Percentiles rank a stretch among this genome's conserved stretches.
Evolutionary conservation across 2,888 invertebrate genomes (phyloP).

Genomic region (Drosophila meridionalis): DNA sequence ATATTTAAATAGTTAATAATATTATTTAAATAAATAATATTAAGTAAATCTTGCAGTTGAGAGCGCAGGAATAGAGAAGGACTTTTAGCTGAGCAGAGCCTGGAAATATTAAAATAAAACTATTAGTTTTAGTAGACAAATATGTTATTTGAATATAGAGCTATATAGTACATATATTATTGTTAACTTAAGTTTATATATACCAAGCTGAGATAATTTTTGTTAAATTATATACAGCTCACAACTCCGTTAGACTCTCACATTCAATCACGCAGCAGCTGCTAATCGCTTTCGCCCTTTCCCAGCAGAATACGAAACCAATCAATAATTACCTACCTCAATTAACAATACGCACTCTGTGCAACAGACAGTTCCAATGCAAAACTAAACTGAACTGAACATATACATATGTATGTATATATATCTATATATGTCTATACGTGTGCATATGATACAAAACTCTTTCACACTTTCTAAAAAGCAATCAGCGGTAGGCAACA

Average conservation of each 20-base stretch:
- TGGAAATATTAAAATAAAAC: neutral
- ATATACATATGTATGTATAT: neutral
- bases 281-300: constrained; percentile 16
- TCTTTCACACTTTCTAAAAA: constrained; percentile 73
- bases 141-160: neutral
- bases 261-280: constrained; percentile 4
- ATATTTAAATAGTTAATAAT: neutral
- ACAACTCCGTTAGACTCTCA: neutral
- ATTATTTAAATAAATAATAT: neutral
- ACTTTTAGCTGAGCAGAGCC: neutral
- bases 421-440: neutral
- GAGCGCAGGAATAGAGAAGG: neutral
- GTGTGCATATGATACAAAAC: constrained; percentile 14
- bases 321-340: constrained; percentile 73
- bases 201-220: neutral
- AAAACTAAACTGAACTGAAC: constrained; percentile 13
- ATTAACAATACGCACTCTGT: constrained; percentile 45
- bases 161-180: neutral
- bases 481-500: constrained; percentile 58
- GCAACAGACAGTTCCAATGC: constrained; percentile 18
- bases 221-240: neutral
- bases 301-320: constrained; percentile 36
- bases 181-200: neutral
- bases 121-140: neutral
- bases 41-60: neutral